Evolutionary conservation across 2,113 vertebrate genomes (phyloP).

Genomic region (Chaenocephalus aceratus): DNA sequence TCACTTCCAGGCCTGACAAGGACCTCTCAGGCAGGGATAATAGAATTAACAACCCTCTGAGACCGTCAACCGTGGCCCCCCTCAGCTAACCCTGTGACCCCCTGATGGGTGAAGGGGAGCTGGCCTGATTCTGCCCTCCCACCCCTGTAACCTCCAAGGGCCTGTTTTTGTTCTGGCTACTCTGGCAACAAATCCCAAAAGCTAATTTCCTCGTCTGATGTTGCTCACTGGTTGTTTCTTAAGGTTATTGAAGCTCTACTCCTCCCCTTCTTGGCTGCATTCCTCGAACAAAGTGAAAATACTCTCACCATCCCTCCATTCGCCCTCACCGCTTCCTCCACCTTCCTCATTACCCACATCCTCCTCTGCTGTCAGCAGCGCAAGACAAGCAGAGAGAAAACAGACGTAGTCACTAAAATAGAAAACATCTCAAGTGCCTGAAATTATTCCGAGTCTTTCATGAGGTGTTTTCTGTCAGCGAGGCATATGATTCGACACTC

Average conservation of each 20-base stretch:
- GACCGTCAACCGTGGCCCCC: constrained; percentile 61
- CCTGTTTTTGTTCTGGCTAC: constrained; percentile 70
- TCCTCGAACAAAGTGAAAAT: constrained; percentile 59
- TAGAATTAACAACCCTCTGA: constrained; percentile 77
- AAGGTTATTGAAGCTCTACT: constrained; percentile 39
- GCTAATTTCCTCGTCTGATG: constrained; percentile 74
- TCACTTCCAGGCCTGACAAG: constrained; percentile 55
- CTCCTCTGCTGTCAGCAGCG: constrained; percentile 61
- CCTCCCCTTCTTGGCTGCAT: constrained; percentile 34
- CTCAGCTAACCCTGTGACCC: constrained; percentile 57
- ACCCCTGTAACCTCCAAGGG: constrained; percentile 61
- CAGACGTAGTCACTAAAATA: constrained; percentile 67
- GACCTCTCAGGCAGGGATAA: constrained; percentile 74
- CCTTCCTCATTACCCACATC: constrained; percentile 57
- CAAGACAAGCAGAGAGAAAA: constrained; percentile 56
- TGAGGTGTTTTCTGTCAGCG: constrained; percentile 55
- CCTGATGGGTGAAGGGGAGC: constrained; percentile 56
- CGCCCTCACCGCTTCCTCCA: constrained; percentile 30
- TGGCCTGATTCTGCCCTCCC: constrained; percentile 54
- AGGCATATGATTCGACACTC: constrained; percentile 56
- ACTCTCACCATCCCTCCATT: constrained; percentile 25
- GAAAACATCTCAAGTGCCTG: constrained; percentile 70
- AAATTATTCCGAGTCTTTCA: constrained; percentile 72
- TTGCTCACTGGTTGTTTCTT: constrained; percentile 60
- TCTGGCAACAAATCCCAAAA: constrained; percentile 76